Percentiles rank a stretch among this genome's conserved stretches.
These are phyloP conservation scores for Sinella curviseta DNA, from an alignment of 1,140 invertebrate species.

Conservation along the genomic window DNA sequence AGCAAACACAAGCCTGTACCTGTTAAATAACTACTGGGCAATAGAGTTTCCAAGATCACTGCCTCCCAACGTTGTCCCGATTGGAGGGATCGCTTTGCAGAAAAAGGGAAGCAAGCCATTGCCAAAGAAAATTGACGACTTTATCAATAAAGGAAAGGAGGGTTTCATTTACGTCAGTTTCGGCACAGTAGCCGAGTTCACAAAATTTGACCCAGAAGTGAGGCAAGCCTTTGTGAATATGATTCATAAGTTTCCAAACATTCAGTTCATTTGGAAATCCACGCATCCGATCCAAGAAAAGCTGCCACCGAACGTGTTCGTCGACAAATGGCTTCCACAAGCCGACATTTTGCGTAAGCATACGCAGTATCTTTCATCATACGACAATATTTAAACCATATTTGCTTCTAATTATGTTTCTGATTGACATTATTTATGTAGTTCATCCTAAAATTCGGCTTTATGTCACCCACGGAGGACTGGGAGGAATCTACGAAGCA, in stretches of 20 bases:
- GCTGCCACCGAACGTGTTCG: conserved; percentile 69
- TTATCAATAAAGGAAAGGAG: conserved; percentile 43
- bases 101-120: not conserved
- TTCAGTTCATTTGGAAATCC: conserved; percentile 71
- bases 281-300: conserved; percentile 64
- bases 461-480: conserved; percentile 56
- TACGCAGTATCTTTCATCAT: no score
- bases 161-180: conserved; percentile 41
- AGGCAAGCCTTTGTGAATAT: conserved; percentile 25
- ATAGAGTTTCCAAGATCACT: not conserved
- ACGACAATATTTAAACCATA: no score
- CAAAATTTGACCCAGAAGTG: conserved; percentile 7
- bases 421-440: no score
- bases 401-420: no score
- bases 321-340: conserved; percentile 75
- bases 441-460: conserved; percentile 51
- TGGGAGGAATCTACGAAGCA: conserved; percentile 54
- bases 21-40: conserved; percentile 48
- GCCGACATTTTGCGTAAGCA: conserved; percentile 73
- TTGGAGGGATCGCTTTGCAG: not conserved
- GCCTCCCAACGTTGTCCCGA: conserved; percentile 3
- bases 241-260: conserved; percentile 10
- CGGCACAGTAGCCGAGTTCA: conserved; percentile 40
- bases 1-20: conserved; percentile 53
- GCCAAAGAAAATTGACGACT: conserved; percentile 33